Base-by-base conservation (phyloP, 2,113 vertebrate species). In the Nothoprocta perdicaria region DNA sequence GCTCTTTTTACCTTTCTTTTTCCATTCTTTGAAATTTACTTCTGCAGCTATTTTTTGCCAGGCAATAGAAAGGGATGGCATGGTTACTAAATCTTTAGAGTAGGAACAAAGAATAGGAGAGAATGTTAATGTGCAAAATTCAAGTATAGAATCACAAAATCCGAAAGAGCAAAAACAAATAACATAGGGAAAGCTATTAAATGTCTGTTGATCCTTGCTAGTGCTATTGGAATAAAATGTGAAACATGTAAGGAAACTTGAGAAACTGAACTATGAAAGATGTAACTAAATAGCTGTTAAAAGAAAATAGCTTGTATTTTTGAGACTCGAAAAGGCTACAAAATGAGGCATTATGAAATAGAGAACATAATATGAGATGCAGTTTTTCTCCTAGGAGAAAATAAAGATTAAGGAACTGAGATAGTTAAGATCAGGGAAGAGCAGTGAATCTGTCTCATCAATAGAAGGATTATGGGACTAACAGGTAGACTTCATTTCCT, bases 21-120 rank as follows among this genome's bases (percentile, higher is more conserved):
- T 76, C 31, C 29, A 38, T 89, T 93, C 14, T 35, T 94, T 88
- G 18, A 90, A 94, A 95, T 95, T 90, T 92, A 79, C 69, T 94
- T 96, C 92, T 77, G 65, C 57, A 84, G 68, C 66, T 94, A 74
- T 15, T 61, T 94, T 95, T 90, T 95, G 43, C n/a, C 60, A 94
- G 57, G 8, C 14, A 53, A 90, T 63, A 87, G 75, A 84, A 81
- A 89, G 14, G 76, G 29, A 90, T 40, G 31, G 21, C 33, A 55
- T 23, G 9, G 35, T 90, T 94, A 83, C 14, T 29, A 58, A 83
- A 78, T 80, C 43, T 95, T 92, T 86, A 58, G 41, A 86, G 17
- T 61, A 68, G 69, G 67, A 72, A 53, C 31, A 86, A 81, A 69
- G 24, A 33, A 17, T 31, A 22, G 41, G 41, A 48, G 23, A 77